Evolutionary conservation across 2,113 vertebrate genomes (phyloP).

Genomic region (Scortum barcoo): DNA sequence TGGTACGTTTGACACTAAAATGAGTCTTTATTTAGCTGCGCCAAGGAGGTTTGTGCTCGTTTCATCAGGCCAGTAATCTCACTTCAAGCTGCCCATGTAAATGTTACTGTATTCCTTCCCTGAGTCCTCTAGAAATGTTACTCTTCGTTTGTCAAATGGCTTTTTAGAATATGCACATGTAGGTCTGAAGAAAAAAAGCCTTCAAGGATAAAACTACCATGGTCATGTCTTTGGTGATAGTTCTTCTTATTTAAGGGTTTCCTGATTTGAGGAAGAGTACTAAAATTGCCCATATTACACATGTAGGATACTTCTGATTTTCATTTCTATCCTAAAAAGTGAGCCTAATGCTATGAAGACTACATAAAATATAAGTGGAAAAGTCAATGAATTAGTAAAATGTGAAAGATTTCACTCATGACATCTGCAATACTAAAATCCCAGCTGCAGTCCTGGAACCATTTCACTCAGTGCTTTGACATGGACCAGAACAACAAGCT

Average conservation of each 20-base stretch:
- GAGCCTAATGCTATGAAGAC: background rate
- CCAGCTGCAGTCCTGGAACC: no score
- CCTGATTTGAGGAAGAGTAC: background rate
- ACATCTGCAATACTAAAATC: no score
- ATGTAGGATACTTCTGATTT: background rate
- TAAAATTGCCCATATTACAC: background rate
- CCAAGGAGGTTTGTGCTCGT: background rate
- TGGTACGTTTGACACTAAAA: background rate
- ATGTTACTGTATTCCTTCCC: background rate
- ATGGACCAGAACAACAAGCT: background rate
- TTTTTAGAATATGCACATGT: background rate
- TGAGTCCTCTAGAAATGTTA: background rate
- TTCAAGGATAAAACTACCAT: background rate
- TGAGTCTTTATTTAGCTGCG: conserved; percentile 8
- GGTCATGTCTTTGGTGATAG: background rate
- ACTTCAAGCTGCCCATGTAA: background rate
- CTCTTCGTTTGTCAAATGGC: background rate
- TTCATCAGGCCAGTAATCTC: conserved; percentile 12
- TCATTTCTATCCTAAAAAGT: background rate
- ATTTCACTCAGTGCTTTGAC: no score
- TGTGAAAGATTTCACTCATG: no score
- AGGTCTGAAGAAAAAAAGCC: background rate
- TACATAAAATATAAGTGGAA: no score
- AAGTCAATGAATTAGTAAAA: no score
- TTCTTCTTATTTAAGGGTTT: background rate